Evolutionary conservation across 2,888 invertebrate species (phyloP), one percentile per base, ranked within the genome.

Genomic region (Tupiocoris notatus): DNA sequence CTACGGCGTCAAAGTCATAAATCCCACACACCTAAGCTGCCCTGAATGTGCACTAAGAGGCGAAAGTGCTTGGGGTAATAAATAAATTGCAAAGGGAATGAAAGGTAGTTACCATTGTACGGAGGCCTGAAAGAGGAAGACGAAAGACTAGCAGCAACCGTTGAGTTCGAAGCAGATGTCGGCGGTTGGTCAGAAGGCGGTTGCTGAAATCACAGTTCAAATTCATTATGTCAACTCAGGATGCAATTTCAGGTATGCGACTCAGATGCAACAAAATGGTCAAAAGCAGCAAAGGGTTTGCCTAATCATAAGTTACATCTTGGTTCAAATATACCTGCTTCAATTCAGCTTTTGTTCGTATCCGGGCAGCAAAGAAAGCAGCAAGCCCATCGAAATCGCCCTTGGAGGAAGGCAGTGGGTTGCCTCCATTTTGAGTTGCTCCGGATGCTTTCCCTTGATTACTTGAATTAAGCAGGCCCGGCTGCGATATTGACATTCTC

Each of bases 341-440:
- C 58, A 94, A 85, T 84, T 94, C 94, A 1, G 92, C 94, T 85
- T 94, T 94, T 1, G 94, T 95, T 80, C 94, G 87, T 82, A 94
- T 94, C 82, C 93, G 87, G 12, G 92, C 89, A 2, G 89, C 88
- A 73, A 88, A 83, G 76, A 88, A 80, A n/a, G 87, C 88, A 57
- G 90, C 90, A 63, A 91, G 82, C 22, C 87, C 87, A 82, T 88
- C 87, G 57, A 84, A 82, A 80, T 86, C 85, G n/a, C 82, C 65
- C 57, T 64, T 65, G 17, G 73, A 56, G n/a, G 77, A 22, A 2
- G 74, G 76, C n/a, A n/a, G n/a, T 39, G 39, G 39, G 39, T 39
- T 39, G 12, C 6, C 39, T 7, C 39, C 39, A 12, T 39, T 39
- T 12, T 39, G 39, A 39, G 12, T 12, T 39, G 39, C 39, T 7